Evolutionary conservation across 2,797 vertebrate species (phyloP), one percentile per base, ranked within the genome.

Genomic region (Syngnathus acus): DNA sequence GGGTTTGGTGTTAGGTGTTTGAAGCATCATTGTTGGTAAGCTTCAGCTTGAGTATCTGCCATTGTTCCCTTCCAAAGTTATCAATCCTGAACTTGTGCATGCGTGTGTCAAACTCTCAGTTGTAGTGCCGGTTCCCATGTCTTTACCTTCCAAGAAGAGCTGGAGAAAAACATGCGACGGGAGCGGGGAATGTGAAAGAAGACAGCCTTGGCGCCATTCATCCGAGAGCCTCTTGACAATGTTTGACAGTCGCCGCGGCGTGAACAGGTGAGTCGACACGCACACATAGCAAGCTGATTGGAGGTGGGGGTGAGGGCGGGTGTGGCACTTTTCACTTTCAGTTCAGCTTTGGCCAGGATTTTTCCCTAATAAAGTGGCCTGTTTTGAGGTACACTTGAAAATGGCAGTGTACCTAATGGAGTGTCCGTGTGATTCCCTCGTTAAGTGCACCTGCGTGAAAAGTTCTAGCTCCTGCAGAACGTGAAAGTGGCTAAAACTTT

Each of bases 241-340:
- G 90, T 90, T 89, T 85, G 86, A 79, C 89, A 92, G 91, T 91
- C 91, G 90, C 90, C 89, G 85, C 89, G 85, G 90, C 86, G 87
- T 88, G 90, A 93, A 92, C 92, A 91, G 88, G 89, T 83, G 85
- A 91, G 91, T 92, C 91, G 91, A 87, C 83, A 71, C 39, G 6
- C 68, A 74, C 48, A 50, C 70, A 68, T 51, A 50, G 66, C 69
- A 69, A 78, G 67, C 86, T n/a, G 6, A 55, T 26, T 32, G 53
- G n/a, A n/a, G n/a, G n/a, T n/a, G n/a, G n/a, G n/a, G n/a, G n/a
- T n/a, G n/a, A n/a, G n/a, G n/a, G n/a, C n/a, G n/a, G n/a, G n/a
- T n/a, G n/a, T n/a, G n/a, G n/a, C n/a, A n/a, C n/a, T n/a, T n/a
- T n/a, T n/a, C n/a, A n/a, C n/a, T n/a, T n/a, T n/a, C n/a, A n/a